phyloP scores from a whole-genome alignment of 2,888 invertebrate genomes.

The Orchesellides sinensis region DNA sequence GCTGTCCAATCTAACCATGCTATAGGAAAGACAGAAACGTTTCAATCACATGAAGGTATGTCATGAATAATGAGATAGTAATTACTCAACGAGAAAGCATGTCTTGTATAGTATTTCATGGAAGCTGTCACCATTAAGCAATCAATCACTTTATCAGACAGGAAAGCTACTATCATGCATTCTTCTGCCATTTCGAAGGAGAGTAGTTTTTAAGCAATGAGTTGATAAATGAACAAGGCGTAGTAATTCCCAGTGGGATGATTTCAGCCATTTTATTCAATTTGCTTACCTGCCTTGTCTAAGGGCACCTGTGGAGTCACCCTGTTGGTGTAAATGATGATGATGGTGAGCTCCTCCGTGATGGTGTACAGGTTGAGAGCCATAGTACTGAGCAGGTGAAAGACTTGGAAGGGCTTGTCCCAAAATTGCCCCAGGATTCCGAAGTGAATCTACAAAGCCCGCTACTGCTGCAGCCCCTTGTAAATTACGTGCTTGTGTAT shows the following conservation, averaged over 20 bases:
- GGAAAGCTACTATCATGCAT: neutral
- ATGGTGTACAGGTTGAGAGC: constrained; percentile 28
- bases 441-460: constrained; percentile 5
- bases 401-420: constrained; percentile 38
- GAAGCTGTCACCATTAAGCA: constrained; percentile 13
- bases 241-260: too few relatives aligned
- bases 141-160: constrained; percentile 39
- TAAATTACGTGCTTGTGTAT: constrained; percentile 13
- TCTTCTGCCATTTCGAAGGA: constrained; percentile 1
- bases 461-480: constrained; percentile 16
- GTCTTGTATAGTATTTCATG: too few relatives aligned
- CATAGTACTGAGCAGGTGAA: constrained; percentile 34
- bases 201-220: neutral
- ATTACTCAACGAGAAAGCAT: too few relatives aligned
- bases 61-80: too few relatives aligned
- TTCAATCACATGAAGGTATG: too few relatives aligned
- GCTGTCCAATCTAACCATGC: constrained; percentile 45
- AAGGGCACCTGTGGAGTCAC: constrained; percentile 17
- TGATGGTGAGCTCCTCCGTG: constrained; percentile 35
- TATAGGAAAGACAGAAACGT: constrained; percentile 2
- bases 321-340: constrained; percentile 11
- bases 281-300: constrained; percentile 39
- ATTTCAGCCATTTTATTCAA: neutral
- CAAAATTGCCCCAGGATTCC: constrained; percentile 26
- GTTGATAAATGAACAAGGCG: neutral